Percentiles rank a stretch among this genome's conserved stretches.
These are phyloP conservation scores for Eidolon helvum DNA, from an alignment of 2,113 vertebrate genomes.

Conservation along the genomic window DNA sequence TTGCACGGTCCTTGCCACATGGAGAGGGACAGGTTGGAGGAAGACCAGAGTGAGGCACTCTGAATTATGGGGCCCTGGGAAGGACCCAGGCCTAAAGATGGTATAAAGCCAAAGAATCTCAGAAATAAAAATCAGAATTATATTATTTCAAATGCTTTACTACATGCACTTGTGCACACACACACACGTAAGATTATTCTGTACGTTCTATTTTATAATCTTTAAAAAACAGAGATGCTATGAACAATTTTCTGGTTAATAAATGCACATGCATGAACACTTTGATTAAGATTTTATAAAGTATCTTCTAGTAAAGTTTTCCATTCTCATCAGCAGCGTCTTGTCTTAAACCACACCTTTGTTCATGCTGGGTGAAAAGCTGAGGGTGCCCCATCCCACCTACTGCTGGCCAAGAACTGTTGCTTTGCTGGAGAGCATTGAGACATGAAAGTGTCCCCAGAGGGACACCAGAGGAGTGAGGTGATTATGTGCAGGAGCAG, in stretches of 20 bases:
- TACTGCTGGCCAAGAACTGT: neutral
- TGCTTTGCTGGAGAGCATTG: neutral
- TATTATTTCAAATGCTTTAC: neutral
- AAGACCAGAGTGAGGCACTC: neutral
- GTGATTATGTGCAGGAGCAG: neutral
- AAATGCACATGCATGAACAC: fast-evolving
- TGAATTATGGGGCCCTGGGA: neutral
- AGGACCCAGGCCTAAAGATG: neutral
- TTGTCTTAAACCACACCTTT: neutral
- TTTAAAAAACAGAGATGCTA: neutral
- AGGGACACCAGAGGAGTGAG: neutral
- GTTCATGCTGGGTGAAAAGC: neutral
- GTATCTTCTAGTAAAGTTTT: neutral
- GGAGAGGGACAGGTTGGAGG: neutral
- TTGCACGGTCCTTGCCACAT: neutral
- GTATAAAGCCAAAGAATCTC: neutral
- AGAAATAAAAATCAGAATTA: neutral
- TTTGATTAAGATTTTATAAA: neutral
- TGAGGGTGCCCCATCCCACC: neutral
- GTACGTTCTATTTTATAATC: neutral
- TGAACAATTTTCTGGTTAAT: neutral
- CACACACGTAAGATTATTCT: neutral
- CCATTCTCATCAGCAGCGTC: neutral
- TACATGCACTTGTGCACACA: too few relatives aligned
- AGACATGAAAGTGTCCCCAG: neutral